Evolutionary conservation across 2,113 vertebrate genomes (phyloP).

Genomic region (Brachyistius frenatus): DNA sequence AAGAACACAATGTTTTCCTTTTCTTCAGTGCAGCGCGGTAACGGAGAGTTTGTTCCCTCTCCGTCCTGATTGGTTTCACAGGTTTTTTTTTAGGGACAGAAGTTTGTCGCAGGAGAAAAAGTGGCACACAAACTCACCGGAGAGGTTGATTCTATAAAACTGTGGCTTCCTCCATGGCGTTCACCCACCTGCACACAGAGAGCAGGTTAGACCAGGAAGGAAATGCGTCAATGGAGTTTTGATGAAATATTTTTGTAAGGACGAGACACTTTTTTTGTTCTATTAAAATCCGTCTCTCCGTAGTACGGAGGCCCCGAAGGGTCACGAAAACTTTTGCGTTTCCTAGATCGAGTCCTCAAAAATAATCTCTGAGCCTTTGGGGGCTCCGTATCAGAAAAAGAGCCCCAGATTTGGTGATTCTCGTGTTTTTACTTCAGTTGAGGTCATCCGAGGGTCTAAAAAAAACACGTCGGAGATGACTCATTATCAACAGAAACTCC

Average conservation of each 20-base stretch:
- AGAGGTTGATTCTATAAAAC: constrained; percentile 90
- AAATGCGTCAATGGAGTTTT: neutral
- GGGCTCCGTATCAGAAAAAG: neutral
- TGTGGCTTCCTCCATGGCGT: constrained; percentile 96
- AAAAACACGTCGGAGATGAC: neutral
- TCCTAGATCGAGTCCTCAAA: too few relatives aligned
- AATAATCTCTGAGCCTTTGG: too few relatives aligned
- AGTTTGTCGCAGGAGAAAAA: constrained; percentile 4
- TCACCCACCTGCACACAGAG: constrained; percentile 89
- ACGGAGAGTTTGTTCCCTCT: neutral
- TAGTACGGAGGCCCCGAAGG: too few relatives aligned
- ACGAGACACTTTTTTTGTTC: neutral
- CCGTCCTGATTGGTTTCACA: constrained; percentile 45
- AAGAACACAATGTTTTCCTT: constrained; percentile 57
- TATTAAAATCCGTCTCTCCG: too few relatives aligned
- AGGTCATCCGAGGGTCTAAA: neutral
- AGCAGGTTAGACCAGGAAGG: constrained; percentile 28
- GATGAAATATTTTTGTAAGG: neutral
- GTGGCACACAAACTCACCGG: neutral
- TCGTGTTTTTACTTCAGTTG: neutral
- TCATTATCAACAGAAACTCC: neutral
- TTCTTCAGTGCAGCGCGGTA: constrained; percentile 29
- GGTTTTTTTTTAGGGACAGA: constrained; percentile 20
- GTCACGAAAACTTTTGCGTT: too few relatives aligned
- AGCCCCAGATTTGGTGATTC: neutral